A percentile compares a stretch with the other conserved stretches of the same genome.
Evolutionary conservation across 2,113 vertebrate species (phyloP).

Genomic region (Cyphomyrus plagiostoma): DNA sequence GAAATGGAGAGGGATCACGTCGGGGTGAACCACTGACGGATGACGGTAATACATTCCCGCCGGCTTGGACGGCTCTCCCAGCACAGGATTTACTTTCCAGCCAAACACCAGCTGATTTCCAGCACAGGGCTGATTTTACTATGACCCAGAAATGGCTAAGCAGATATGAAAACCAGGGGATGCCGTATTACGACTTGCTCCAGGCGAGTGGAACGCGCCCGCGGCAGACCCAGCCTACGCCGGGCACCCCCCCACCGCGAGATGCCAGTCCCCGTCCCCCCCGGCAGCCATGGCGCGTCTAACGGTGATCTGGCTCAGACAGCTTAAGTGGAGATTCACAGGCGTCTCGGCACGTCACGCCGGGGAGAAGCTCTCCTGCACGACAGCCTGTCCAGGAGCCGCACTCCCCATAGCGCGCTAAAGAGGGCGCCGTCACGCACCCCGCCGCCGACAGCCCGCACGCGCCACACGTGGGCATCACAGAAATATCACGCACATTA

Average conservation of each 20-base stretch:
- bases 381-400: not conserved
- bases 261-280: not conserved
- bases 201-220: not conserved
- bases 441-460: not conserved
- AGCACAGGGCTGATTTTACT: not conserved
- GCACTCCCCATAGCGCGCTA: not conserved
- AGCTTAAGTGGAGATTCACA: not conserved
- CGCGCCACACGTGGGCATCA: not conserved
- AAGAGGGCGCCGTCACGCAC: not conserved
- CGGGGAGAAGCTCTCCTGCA: not conserved
- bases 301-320: not conserved
- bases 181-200: not conserved
- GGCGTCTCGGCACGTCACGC: not conserved
- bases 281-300: not conserved
- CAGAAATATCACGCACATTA: not conserved
- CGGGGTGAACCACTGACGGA: not conserved
- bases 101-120: not conserved
- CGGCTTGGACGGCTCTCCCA: not conserved
- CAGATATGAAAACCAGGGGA: not conserved
- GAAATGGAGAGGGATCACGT: conserved; percentile 24
- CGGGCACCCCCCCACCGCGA: not conserved
- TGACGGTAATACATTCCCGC: not conserved
- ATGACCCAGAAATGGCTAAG: not conserved
- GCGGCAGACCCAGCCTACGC: not conserved
- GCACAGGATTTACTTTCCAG: not conserved